Conservation (phyloP, 2,113 vertebrate species). For the Gasterosteus aculeatus region DNA sequence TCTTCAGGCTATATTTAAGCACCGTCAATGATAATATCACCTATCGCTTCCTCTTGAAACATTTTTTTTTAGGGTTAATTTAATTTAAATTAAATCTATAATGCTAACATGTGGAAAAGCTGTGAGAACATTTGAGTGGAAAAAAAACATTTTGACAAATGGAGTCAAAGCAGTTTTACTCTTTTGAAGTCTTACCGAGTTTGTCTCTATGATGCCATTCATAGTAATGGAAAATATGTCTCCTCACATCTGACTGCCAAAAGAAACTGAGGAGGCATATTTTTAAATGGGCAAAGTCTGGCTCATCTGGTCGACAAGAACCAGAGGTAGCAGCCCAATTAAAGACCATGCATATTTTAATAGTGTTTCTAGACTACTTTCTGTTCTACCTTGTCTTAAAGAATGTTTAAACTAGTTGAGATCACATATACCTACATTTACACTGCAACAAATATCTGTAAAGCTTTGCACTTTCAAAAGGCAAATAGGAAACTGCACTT, state of each 20-base stretch:
- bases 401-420: neutral
- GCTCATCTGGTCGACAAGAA: slow-evolving; percentile 12
- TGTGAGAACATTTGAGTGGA: slow-evolving; percentile 19
- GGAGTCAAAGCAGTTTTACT: slow-evolving; percentile 40
- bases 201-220: slow-evolving; percentile 41
- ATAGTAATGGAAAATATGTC: slow-evolving; percentile 34
- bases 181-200: slow-evolving; percentile 49
- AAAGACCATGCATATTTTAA: slow-evolving; percentile 1
- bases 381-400: neutral
- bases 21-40: slow-evolving; percentile 42
- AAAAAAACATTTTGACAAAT: slow-evolving; percentile 57
- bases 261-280: slow-evolving; percentile 29
- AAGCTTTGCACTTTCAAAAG: neutral
- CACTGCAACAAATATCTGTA: neutral
- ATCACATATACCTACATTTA: neutral
- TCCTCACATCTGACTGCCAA: slow-evolving; percentile 55
- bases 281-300: slow-evolving; percentile 45
- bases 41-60: neutral
- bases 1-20: slow-evolving; percentile 60
- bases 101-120: slow-evolving; percentile 46
- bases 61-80: no score
- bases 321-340: slow-evolving; percentile 26
- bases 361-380: neutral
- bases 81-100: slow-evolving; percentile 55
- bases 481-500: neutral